Base-by-base conservation (phyloP, 2,113 vertebrate genomes). In the Megalops atlanticus region DNA sequence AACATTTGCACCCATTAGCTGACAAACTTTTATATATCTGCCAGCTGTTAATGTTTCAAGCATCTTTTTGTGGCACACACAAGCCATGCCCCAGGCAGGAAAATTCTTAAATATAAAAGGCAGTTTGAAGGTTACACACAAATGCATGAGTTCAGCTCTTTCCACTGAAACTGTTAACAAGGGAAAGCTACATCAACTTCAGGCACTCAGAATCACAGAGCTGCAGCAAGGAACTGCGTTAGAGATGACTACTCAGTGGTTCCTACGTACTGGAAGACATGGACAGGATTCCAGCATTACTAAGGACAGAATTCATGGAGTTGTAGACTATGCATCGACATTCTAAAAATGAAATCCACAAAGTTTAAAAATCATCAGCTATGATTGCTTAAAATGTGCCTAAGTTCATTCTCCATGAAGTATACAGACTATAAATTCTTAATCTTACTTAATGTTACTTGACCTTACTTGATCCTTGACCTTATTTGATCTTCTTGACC, bases 41-140 rank as follows among this genome's bases (percentile, higher is more conserved):
- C 76, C 31, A 58, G 49, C 76, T 40, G 76, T 41, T 38, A 21
- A 16, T 27, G 38, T 58, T 78, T 64, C 35, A 68, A 78, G n/a
- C 76, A 78, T 78, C 76, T 68, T 78, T 78, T 24, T 21, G 58
- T 40, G 52, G 49, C 54, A n/a, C 27, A 39, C 24, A 41, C 35
- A 31, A 78, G 49, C 52, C 58, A 4, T 21, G 49, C 31, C 33
- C 64, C 15, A 24, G 35, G 47, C 6, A 64, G 36, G 40, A 45
- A 16, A 18, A 18, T 12, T 45, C 74, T 33, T 40, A 38, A 12
- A 1, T 27, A 12, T 15, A 74, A 43, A 74, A n/a, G 72, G 39
- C 40, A 24, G 74, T 76, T 49, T 76, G 27, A 16, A 76, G 43
- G 15, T 41, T 74, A 74, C n/a, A 76, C 49, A 35, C 43, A 76